Percentiles rank a stretch among this genome's conserved stretches.
phyloP scores from a whole-genome alignment of 2,888 invertebrate species.

The Quadriops clusia region DNA sequence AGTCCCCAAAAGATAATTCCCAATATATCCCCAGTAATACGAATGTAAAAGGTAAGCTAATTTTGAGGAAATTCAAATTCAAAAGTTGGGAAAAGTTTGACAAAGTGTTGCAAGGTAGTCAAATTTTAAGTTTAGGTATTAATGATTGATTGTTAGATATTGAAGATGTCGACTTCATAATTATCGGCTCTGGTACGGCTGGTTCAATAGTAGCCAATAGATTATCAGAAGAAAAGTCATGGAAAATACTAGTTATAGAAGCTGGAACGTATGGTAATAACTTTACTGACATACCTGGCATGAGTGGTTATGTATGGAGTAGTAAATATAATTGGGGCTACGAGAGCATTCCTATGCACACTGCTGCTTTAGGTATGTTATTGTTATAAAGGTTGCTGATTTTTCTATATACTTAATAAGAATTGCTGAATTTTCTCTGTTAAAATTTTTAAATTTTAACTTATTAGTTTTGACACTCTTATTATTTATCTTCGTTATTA shows the following conservation, averaged over 20 bases:
- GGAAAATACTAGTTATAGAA: slow-evolving; percentile 12
- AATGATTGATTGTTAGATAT: slow-evolving; percentile 8
- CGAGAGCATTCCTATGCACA: slow-evolving; percentile 10
- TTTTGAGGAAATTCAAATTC: too few relatives aligned
- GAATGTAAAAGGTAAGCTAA: too few relatives aligned
- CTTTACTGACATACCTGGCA: slow-evolving; percentile 13
- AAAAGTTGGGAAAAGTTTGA: too few relatives aligned
- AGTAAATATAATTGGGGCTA: slow-evolving; percentile 14
- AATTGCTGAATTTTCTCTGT: too few relatives aligned
- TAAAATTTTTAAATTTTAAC: too few relatives aligned
- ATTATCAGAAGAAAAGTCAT: slow-evolving; percentile 10
- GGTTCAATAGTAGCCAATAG: slow-evolving; percentile 12
- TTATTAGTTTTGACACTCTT: too few relatives aligned
- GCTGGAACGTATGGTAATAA: slow-evolving; percentile 14
- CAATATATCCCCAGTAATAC: too few relatives aligned
- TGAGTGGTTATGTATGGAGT: slow-evolving; percentile 5
- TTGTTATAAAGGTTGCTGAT: too few relatives aligned
- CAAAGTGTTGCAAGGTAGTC: too few relatives aligned
- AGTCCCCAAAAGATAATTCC: too few relatives aligned
- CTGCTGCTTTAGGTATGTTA: slow-evolving; percentile 11
- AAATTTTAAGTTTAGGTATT: neutral
- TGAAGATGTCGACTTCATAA: slow-evolving; percentile 12
- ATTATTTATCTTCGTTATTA: too few relatives aligned
- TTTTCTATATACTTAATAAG: too few relatives aligned
- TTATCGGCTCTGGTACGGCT: slow-evolving; percentile 12